phyloP scores from a whole-genome alignment of 2,797 vertebrate genomes.

The Enteromius viviparus region DNA sequence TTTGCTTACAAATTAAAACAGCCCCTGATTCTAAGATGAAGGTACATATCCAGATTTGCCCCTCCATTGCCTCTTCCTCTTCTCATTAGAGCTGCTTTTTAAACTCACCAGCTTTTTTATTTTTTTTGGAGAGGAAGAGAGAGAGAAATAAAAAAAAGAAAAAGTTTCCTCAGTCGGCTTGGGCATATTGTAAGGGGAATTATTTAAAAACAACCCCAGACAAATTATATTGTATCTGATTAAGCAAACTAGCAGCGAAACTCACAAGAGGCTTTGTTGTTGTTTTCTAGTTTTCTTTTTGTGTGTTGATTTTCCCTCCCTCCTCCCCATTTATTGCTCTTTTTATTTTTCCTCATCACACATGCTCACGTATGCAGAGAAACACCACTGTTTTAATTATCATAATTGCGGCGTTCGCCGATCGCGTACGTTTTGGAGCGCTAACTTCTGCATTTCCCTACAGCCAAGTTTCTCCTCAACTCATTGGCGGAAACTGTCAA shows the following conservation, averaged over 20 bases:
- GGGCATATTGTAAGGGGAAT: constrained; percentile 70
- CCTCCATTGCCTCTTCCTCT: constrained; percentile 67
- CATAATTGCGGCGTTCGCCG: constrained; percentile 31
- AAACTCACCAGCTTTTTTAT: constrained; percentile 64
- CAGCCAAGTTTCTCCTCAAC: constrained; percentile 28
- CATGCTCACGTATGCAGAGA: constrained; percentile 31
- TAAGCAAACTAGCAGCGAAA: constrained; percentile 70
- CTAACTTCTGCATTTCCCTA: neutral
- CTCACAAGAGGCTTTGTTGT: constrained; percentile 68
- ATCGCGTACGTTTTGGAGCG: neutral
- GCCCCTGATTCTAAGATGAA: constrained; percentile 78
- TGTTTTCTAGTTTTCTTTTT: constrained; percentile 52
- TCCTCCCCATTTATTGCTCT: neutral
- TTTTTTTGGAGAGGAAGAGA: neutral
- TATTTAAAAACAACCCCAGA: constrained; percentile 71
- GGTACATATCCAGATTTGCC: constrained; percentile 75
- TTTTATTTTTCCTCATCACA: constrained; percentile 29
- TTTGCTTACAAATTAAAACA: constrained; percentile 82
- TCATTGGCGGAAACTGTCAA: constrained; percentile 46
- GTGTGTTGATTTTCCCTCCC: constrained; percentile 55
- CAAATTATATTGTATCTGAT: constrained; percentile 78
- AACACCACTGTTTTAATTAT: constrained; percentile 65
- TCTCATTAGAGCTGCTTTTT: constrained; percentile 74
- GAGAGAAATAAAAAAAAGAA: constrained; percentile 55
- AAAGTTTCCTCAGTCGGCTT: constrained; percentile 60